Evolutionary conservation across 1,140 invertebrate genomes (phyloP).

Genomic region (Drosophila cardini): DNA sequence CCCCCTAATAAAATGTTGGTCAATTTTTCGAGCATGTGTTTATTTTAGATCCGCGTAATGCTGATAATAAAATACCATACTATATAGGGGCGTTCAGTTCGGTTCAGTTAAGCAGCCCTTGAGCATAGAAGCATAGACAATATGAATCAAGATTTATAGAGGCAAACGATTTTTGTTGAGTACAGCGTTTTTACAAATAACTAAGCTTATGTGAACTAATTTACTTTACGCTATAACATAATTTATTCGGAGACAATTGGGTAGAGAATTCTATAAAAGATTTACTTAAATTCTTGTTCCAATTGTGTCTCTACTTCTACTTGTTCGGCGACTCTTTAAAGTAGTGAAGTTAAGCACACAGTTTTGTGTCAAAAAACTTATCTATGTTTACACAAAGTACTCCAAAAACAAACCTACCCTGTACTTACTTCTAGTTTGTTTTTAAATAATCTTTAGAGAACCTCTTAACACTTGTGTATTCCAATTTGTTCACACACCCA

Average conservation of each 20-base stretch:
- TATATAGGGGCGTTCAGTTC: conserved; percentile 25
- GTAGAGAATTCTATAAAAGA: neutral
- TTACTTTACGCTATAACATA: neutral
- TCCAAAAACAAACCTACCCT: neutral
- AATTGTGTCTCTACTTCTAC: too few species aligned
- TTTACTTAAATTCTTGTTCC: too few species aligned
- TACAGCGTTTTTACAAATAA: neutral
- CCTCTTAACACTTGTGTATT: neutral
- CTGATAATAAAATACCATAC: conserved; percentile 46
- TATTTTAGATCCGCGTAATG: conserved; percentile 60
- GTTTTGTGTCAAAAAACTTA: neutral
- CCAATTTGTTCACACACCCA: conserved; percentile 5
- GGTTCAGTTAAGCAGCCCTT: neutral
- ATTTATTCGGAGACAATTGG: neutral
- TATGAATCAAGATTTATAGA: neutral
- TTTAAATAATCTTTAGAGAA: conserved; percentile 9
- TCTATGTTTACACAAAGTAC: neutral
- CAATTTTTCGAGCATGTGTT: conserved; percentile 48
- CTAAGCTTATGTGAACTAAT: neutral
- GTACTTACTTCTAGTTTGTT: neutral
- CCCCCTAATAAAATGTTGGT: conserved; percentile 63
- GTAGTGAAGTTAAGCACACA: neutral
- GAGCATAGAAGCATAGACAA: neutral
- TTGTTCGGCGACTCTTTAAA: too few species aligned
- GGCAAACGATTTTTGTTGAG: conserved; percentile 2